A percentile compares a stretch with the other conserved stretches of the same genome.
Evolutionary conservation across 2,797 vertebrate species (phyloP).

Genomic region (Eremophila alpestris): DNA sequence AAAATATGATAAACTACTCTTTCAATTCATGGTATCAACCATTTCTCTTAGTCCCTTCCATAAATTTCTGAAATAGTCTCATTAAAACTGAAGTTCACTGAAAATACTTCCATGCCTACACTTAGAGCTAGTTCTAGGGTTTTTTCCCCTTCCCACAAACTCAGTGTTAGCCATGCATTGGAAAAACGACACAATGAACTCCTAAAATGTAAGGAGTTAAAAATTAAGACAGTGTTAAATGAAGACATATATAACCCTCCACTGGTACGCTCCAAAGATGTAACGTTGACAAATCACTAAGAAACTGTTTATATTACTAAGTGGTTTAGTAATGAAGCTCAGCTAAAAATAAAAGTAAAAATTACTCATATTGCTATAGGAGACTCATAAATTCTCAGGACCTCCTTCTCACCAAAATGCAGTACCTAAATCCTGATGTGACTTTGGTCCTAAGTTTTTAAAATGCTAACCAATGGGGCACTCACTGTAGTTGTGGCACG

Average conservation of each 20-base stretch:
- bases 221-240: neutral
- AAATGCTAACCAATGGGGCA: neutral
- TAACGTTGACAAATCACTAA: neutral
- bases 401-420: neutral
- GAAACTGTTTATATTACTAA: neutral
- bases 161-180: neutral
- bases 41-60: neutral
- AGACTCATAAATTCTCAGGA: neutral
- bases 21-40: neutral
- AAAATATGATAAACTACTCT: neutral
- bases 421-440: neutral
- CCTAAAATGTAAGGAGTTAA: neutral
- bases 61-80: neutral
- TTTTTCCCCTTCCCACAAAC: neutral
- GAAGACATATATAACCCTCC: neutral
- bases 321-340: neutral
- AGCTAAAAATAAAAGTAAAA: constrained; percentile 24
- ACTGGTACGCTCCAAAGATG: neutral
- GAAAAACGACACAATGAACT: neutral
- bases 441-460: neutral
- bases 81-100: neutral
- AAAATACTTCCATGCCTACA: neutral
- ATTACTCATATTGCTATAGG: neutral
- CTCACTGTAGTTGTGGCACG: constrained; percentile 96
- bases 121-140: neutral